These are phyloP conservation scores for Galaxea fascicularis DNA, from an alignment of 92 coral and sea anemone genomes.

Conservation along the genomic window DNA sequence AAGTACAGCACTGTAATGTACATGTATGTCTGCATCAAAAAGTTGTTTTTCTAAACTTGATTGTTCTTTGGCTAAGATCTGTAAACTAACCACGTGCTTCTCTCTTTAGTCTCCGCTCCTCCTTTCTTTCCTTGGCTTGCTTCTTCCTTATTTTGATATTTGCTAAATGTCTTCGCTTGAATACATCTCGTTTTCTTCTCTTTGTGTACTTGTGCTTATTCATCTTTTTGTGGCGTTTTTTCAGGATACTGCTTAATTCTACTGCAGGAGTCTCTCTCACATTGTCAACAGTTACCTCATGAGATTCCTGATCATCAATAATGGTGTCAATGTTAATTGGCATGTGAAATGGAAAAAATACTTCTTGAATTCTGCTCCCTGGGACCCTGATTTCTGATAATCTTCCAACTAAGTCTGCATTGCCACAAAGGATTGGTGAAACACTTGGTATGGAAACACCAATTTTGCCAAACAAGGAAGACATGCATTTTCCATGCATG, in stretches of 20 bases:
- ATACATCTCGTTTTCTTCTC: slow-evolving; percentile 86
- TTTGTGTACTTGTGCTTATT: slow-evolving; percentile 95
- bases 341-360: slow-evolving; percentile 3
- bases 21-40: no score
- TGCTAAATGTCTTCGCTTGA: slow-evolving; percentile 86
- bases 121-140: slow-evolving; percentile 76
- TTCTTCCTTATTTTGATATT: slow-evolving; percentile 82
- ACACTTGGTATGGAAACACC: not conserved
- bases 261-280: not conserved
- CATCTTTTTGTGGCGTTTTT: slow-evolving; percentile 91
- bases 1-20: no score
- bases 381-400: not conserved
- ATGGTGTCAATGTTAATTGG: not conserved
- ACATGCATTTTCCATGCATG: not conserved
- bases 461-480: not conserved
- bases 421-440: not conserved
- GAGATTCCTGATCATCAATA: slow-evolving; percentile 24
- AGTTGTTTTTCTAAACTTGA: not conserved
- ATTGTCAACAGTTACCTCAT: slow-evolving; percentile 39
- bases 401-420: not conserved
- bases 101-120: slow-evolving; percentile 9
- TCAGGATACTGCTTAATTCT: slow-evolving; percentile 75
- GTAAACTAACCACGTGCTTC: slow-evolving; percentile 1
- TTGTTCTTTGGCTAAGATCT: not conserved
- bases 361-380: not conserved